Percentiles rank a stretch among this genome's conserved stretches.
Conservation (phyloP, 2,113 vertebrate species). For the Salvelinus fontinalis region DNA sequence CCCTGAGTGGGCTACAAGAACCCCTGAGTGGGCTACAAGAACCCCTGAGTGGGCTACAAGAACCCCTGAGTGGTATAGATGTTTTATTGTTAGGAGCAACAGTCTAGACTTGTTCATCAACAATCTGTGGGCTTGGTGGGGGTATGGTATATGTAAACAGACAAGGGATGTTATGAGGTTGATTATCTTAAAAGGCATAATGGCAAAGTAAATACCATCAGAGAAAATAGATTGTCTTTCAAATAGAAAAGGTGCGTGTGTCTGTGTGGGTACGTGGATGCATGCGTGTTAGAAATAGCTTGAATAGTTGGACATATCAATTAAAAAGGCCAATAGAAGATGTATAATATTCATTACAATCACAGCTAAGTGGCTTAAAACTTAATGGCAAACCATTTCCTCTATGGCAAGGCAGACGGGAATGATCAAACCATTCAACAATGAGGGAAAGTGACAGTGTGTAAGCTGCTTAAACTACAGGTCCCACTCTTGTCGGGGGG, state of each 20-base stretch:
- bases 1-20: not conserved
- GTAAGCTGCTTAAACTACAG: conserved; percentile 64
- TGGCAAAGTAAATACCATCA: conserved; percentile 20
- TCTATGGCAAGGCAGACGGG: conserved; percentile 53
- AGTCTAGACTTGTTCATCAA: conserved; percentile 6
- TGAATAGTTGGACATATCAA: too few species aligned
- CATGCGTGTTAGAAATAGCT: too few species aligned
- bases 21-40: too few species aligned
- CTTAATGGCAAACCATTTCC: conserved; percentile 40
- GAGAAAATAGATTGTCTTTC: too few species aligned
- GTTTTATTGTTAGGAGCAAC: conserved; percentile 28
- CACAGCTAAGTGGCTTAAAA: conserved; percentile 6
- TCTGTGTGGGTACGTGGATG: too few species aligned
- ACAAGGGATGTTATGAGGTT: conserved; percentile 53
- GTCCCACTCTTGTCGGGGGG: conserved; percentile 51
- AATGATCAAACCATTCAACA: conserved; percentile 56
- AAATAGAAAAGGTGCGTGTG: not conserved
- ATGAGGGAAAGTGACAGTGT: conserved; percentile 54
- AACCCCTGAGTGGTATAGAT: conserved; percentile 20
- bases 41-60: too few species aligned
- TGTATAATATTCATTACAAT: conserved; percentile 8
- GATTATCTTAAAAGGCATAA: conserved; percentile 32
- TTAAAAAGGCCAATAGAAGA: not conserved
- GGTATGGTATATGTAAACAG: conserved; percentile 58
- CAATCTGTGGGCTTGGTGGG: conserved; percentile 24